phyloP scores from a whole-genome alignment of 2,797 vertebrate genomes.

The Streptopelia turtur region DNA sequence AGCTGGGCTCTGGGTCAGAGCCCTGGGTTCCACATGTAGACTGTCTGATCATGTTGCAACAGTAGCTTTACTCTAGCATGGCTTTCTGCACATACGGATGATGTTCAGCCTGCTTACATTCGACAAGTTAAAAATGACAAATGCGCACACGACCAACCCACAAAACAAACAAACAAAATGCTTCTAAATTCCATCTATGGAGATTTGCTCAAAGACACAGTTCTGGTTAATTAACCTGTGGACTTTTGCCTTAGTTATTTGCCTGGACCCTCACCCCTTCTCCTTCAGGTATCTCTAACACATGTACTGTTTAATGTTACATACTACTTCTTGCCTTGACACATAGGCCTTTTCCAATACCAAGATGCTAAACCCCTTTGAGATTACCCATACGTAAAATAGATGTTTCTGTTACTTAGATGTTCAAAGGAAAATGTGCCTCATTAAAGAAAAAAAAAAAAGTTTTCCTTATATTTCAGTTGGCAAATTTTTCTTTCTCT shows the following conservation, averaged over 20 bases:
- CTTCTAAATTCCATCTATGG: neutral
- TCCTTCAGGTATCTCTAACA: neutral
- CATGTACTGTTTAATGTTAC: neutral
- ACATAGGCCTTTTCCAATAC: neutral
- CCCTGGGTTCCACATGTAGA: neutral
- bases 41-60: neutral
- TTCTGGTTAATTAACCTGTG: neutral
- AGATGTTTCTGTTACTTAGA: neutral
- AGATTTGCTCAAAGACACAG: neutral
- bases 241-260: neutral
- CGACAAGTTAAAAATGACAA: neutral
- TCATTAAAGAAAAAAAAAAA: neutral
- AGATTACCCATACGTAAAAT: neutral
- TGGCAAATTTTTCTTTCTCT: neutral
- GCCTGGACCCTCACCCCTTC: neutral
- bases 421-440: neutral
- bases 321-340: neutral
- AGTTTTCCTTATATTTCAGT: neutral
- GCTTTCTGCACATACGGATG: neutral
- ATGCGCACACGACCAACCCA: neutral
- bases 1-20: neutral
- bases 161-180: neutral
- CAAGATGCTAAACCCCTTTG: neutral
- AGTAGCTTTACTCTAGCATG: neutral
- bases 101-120: neutral